Evolutionary conservation across 2,888 invertebrate genomes (phyloP), one percentile per base, ranked within the genome.

Genomic region (Diadromus collaris): DNA sequence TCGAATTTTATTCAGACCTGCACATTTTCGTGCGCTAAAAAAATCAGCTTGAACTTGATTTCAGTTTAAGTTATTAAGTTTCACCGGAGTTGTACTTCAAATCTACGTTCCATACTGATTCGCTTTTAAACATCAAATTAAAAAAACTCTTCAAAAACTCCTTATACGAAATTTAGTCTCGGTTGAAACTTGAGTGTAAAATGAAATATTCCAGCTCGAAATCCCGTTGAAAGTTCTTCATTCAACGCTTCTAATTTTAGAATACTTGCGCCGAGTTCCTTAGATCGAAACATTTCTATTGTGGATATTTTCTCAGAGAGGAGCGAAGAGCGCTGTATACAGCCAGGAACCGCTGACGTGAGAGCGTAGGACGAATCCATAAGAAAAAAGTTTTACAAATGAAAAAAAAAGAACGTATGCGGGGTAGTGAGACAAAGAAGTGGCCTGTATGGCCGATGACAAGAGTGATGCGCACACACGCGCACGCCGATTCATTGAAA

Each of bases 401-500:
- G 2, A n/a, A 63, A 48, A 71, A 51, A n/a, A 46, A 38, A 6
- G 10, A 58, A 48, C 65, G 27, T 64, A 76, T 61, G 58, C 44
- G 56, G 54, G 78, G 48, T 63, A 68, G 68, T 27, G 63, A 65
- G 70, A 78, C 70, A 74, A 78, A 78, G 74, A 70, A 54, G 58
- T 44, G 21, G 56, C 29, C 73, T 70, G 78, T 74, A 74, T 70
- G 34, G 60, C 24, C 60, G 51, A 29, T 29, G 63, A 73, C 46
- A 24, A 44, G 41, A 69, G 58, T 38, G 67, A 67, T 19, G 32
- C 24, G 44, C 29, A 58, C 46, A 60, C 29, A 16, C 13, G 34
- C 58, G 24, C 56, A 44, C 24, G 38, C 38, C 16, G 6, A 48
- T 29, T 54, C 38, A 41, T 34, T 63, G 44, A 58, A 65, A 75